phyloP scores from a whole-genome alignment of 1,140 invertebrate species.

The Neuroterus valhalla region DNA sequence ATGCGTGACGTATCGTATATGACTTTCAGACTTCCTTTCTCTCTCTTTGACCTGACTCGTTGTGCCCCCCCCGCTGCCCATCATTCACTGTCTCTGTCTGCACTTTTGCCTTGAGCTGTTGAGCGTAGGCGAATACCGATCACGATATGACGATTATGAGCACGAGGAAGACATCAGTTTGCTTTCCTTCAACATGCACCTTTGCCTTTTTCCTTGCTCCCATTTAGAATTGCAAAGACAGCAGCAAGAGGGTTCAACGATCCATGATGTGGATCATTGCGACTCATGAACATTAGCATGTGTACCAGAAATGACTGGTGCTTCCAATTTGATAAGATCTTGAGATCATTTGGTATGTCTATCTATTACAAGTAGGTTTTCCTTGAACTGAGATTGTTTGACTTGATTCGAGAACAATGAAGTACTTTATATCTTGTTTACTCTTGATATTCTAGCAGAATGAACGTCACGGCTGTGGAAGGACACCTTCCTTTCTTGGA shows the following conservation, averaged over 20 bases:
- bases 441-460: slow-evolving; percentile 6
- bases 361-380: not conserved
- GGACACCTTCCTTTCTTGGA: slow-evolving; percentile 28
- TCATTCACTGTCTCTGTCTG: not conserved
- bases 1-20: slow-evolving; percentile 22
- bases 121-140: slow-evolving; percentile 22
- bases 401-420: slow-evolving; percentile 12
- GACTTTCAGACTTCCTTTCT: slow-evolving; percentile 5
- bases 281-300: not conserved
- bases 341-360: too few species aligned
- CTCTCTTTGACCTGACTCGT: not conserved
- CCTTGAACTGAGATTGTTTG: not conserved
- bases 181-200: not conserved
- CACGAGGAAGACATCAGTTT: not conserved
- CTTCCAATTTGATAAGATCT: too few species aligned
- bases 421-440: slow-evolving; percentile 18
- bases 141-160: slow-evolving; percentile 23
- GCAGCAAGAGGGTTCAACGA: not conserved
- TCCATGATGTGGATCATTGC: not conserved
- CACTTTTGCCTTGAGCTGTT: slow-evolving; percentile 10
- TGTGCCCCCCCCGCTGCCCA: not conserved
- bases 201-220: not conserved
- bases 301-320: too few species aligned
- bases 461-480: slow-evolving; percentile 15
- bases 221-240: not conserved